Evolutionary conservation across 2,113 vertebrate genomes (phyloP), one percentile per base, ranked within the genome.

Genomic region (Gambusia holbrooki): DNA sequence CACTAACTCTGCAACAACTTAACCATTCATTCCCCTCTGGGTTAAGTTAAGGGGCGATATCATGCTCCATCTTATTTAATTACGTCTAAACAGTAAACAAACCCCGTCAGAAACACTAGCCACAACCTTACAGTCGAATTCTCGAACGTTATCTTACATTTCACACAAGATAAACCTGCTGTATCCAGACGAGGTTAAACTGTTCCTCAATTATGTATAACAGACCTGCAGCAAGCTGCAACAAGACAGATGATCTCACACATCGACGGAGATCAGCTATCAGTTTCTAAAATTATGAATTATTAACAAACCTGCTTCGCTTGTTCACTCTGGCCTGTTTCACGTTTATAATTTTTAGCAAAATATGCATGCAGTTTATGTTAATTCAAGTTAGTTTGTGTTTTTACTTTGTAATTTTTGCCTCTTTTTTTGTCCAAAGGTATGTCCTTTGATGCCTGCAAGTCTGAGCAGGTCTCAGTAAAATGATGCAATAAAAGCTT

Each of bases 261-360:
- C 75, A 64, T 37, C 70, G 69, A 71, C 82, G 63, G 83, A 25
- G n/a, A 70, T 67, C 12, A 73, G 79, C 76, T 81, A 84, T 81
- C 83, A 72, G 68, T 83, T 84, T 77, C 90, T 67, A 32, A 65
- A 61, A 69, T 77, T 32, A 86, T 92, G 15, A 92, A 90, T 79
- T 87, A 91, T 90, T 90, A 77, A 91, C 54, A 79, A 72, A 80
- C 11, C 2, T 32, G 2, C 22, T 25, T 68, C n/a, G 51, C 28
- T 37, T 64, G 60, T 54, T 54, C 42, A 35, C 8, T 54, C 76
- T 10, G 9, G 19, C 48, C 27, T 82, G 77, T 27, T 27, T 27
- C 27, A 27, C 27, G 27, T 27, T 27, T 27, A 27, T 27, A 27
- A 27, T 27, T 27, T 27, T 27, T 27, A 27, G 27, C 27, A 27